These are phyloP conservation scores for Nothobranchius kuhntae DNA, from an alignment of 2,113 vertebrate species.

Conservation along the genomic window DNA sequence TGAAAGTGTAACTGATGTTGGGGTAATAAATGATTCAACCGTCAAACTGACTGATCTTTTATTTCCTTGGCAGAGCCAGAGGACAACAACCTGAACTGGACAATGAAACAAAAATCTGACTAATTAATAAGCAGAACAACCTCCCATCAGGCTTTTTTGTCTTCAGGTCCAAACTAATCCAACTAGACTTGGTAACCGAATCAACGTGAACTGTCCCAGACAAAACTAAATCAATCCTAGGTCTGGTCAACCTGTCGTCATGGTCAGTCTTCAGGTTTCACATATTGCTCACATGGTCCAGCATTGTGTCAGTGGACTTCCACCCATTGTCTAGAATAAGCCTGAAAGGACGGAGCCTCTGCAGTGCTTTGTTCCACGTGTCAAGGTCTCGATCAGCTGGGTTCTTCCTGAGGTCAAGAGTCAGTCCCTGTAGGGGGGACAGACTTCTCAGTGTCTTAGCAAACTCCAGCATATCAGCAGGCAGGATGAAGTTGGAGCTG, in stretches of 20 bases:
- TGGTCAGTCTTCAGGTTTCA: no score
- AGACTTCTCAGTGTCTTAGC: conserved; percentile 73
- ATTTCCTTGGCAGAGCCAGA: neutral
- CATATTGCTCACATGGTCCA: conserved; percentile 89
- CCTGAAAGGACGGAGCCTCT: conserved; percentile 78
- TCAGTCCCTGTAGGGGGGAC: conserved; percentile 71
- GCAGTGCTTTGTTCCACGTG: conserved; percentile 80
- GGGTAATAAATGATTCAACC: conserved; percentile 74
- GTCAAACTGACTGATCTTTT: conserved; percentile 30
- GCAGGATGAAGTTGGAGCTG: conserved; percentile 92
- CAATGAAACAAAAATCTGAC: no score
- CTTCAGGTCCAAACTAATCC: no score
- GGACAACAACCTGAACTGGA: no score
- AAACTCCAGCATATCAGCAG: conserved; percentile 88
- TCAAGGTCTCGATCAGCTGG: conserved; percentile 86
- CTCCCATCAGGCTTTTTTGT: no score
- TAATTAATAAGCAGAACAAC: no score
- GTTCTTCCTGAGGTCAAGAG: conserved; percentile 86
- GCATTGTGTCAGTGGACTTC: conserved; percentile 86
- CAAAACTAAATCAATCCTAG: no score
- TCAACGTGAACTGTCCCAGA: no score
- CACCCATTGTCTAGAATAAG: conserved; percentile 79
- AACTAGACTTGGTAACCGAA: no score
- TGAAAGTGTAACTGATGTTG: conserved; percentile 60
- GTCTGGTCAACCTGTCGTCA: no score